These are phyloP conservation scores for Drosophila lacteicornis DNA, from an alignment of 1,140 invertebrate species.

Conservation along the genomic window DNA sequence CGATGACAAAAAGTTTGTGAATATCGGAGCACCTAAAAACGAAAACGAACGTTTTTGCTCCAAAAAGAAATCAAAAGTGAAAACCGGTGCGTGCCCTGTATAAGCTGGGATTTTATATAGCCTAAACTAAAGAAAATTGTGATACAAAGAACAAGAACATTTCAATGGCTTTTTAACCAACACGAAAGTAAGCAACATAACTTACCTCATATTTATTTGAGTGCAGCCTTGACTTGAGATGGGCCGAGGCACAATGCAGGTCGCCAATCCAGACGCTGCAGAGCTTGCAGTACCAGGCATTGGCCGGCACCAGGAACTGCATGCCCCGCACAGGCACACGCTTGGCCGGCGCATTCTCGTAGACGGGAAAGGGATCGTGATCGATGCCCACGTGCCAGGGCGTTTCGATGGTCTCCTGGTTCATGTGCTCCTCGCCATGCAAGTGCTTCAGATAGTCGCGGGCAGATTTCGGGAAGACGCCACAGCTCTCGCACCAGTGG, in stretches of 20 bases:
- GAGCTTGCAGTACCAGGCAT: slow-evolving; percentile 95
- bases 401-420: slow-evolving; percentile 88
- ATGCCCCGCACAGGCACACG: slow-evolving; percentile 92
- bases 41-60: too few species aligned
- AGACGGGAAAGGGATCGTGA: slow-evolving; percentile 87
- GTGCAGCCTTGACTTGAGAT: slow-evolving; percentile 92
- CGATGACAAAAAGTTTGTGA: too few species aligned
- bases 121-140: too few species aligned
- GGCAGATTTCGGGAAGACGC: slow-evolving; percentile 93
- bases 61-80: too few species aligned
- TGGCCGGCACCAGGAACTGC: slow-evolving; percentile 93
- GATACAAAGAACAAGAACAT: too few species aligned
- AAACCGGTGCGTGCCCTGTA: too few species aligned
- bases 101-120: too few species aligned
- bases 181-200: slow-evolving; percentile 68
- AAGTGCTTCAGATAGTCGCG: slow-evolving; percentile 94
- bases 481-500: slow-evolving; percentile 94
- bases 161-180: not conserved
- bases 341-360: slow-evolving; percentile 89
- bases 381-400: slow-evolving; percentile 90
- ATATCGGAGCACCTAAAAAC: too few species aligned
- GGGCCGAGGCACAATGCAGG: slow-evolving; percentile 92
- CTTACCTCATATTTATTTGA: slow-evolving; percentile 92
- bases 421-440: slow-evolving; percentile 91
- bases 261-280: slow-evolving; percentile 95